Evolutionary conservation across 2,113 vertebrate species (phyloP).

Genomic region (Panurus biarmicus): DNA sequence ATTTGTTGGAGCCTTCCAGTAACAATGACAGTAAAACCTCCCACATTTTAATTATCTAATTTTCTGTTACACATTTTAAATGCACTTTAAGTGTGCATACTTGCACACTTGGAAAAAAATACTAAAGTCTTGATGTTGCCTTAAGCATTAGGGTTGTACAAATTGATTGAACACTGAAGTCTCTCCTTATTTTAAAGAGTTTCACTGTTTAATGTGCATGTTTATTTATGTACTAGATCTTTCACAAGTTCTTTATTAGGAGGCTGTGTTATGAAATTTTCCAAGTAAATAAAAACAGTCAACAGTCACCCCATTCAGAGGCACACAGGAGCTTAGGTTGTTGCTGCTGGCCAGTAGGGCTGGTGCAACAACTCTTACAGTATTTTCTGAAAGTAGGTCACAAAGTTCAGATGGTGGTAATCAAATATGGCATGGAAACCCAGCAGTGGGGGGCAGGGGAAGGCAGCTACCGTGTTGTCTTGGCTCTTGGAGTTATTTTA

Average conservation of each 20-base stretch:
- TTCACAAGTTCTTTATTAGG: slow-evolving; percentile 31
- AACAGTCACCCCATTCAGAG: slow-evolving; percentile 47
- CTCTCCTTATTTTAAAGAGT: slow-evolving; percentile 13
- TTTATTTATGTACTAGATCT: slow-evolving; percentile 46
- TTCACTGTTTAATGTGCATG: slow-evolving; percentile 13
- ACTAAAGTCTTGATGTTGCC: neutral
- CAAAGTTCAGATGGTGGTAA: slow-evolving; percentile 44
- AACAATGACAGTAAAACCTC: neutral
- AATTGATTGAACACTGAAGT: neutral
- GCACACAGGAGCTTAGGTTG: slow-evolving; percentile 33
- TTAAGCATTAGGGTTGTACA: neutral
- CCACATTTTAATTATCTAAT: neutral
- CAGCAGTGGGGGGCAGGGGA: neutral
- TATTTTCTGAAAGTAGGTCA: slow-evolving; percentile 60
- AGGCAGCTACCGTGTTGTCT: neutral
- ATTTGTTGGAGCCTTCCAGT: neutral
- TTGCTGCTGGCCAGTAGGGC: slow-evolving; percentile 18
- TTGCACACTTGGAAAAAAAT: neutral
- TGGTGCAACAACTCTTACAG: slow-evolving; percentile 5
- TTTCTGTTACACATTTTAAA: neutral
- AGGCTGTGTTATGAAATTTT: slow-evolving; percentile 21
- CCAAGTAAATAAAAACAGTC: slow-evolving; percentile 58
- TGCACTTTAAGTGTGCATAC: neutral
- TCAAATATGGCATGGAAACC: slow-evolving; percentile 7
- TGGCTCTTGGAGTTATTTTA: neutral